Percentiles rank a stretch among this genome's conserved stretches.
These are phyloP conservation scores for Pavo muticus DNA, from an alignment of 2,113 vertebrate species.

Conservation along the genomic window DNA sequence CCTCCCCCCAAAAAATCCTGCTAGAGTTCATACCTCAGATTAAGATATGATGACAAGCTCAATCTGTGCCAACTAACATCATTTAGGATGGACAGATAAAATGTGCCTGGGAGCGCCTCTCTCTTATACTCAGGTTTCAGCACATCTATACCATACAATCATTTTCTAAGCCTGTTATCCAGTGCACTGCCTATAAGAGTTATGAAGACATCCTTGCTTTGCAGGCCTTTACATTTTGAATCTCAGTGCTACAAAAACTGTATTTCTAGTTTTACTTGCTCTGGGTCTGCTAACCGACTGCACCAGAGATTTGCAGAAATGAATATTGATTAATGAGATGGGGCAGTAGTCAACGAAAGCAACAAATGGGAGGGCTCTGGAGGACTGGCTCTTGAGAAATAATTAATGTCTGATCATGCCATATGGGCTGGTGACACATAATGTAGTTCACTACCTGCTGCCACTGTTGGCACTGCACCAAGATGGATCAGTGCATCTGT, in stretches of 20 bases:
- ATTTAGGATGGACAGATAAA: neutral
- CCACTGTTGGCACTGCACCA: conserved; percentile 33
- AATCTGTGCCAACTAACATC: accelerated
- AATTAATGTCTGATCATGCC: conserved; percentile 53
- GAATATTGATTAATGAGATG: neutral
- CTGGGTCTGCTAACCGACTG: accelerated
- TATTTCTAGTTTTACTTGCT: neutral
- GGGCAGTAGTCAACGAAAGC: conserved; percentile 11
- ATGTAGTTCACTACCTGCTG: conserved; percentile 36
- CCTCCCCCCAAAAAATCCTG: neutral
- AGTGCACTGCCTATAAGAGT: neutral
- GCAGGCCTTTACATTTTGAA: neutral
- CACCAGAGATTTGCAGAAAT: neutral
- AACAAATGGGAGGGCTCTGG: conserved; percentile 26
- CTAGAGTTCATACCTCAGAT: neutral
- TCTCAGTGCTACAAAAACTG: accelerated
- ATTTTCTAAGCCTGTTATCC: neutral
- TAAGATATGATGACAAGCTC: neutral
- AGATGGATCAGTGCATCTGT: conserved; percentile 32
- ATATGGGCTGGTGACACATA: neutral
- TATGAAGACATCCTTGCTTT: neutral
- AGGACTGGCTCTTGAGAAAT: conserved; percentile 25
- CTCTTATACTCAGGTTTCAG: neutral
- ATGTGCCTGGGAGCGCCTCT: neutral
- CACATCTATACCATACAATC: no score